Evolutionary conservation across 2,888 invertebrate genomes (phyloP).

Genomic region (Diplolepis rosae): DNA sequence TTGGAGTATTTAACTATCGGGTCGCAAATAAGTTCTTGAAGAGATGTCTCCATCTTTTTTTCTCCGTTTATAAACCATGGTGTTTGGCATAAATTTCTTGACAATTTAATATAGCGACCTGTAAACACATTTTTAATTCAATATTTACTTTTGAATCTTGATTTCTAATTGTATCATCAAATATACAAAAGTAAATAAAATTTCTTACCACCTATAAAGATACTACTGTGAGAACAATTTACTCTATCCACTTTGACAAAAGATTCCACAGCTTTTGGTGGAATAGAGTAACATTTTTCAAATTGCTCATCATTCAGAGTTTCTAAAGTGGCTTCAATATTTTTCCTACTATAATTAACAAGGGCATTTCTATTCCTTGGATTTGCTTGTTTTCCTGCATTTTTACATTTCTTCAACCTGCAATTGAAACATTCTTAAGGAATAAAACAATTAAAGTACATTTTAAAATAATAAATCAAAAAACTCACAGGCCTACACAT

Average conservation of each 20-base stretch:
- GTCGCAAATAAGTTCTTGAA: slow-evolving; percentile 90
- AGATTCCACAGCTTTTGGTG: slow-evolving; percentile 74
- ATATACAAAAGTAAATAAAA: too few species aligned
- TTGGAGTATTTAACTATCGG: slow-evolving; percentile 78
- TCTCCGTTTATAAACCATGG: slow-evolving; percentile 93
- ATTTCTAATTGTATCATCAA: too few species aligned
- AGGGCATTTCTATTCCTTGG: slow-evolving; percentile 72
- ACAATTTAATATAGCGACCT: slow-evolving; percentile 89
- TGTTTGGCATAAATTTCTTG: slow-evolving; percentile 90
- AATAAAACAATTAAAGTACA: slow-evolving; percentile 10
- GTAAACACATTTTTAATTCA: slow-evolving; percentile 53
- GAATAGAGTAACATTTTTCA: slow-evolving; percentile 75
- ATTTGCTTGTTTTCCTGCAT: slow-evolving; percentile 69
- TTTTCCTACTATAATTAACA: slow-evolving; percentile 80
- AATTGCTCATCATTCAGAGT: slow-evolving; percentile 75
- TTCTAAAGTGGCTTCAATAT: slow-evolving; percentile 77
- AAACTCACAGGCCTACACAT: slow-evolving; percentile 75
- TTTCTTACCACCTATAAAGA: slow-evolving; percentile 79
- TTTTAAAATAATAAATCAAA: slow-evolving; percentile 33
- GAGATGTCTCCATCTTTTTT: slow-evolving; percentile 88
- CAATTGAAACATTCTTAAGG: slow-evolving; percentile 32
- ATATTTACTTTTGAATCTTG: neutral
- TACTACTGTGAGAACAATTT: slow-evolving; percentile 77
- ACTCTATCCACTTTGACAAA: slow-evolving; percentile 75
- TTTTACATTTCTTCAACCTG: slow-evolving; percentile 73